These are phyloP conservation scores for Drosophila ficusphila DNA, from an alignment of 1,140 invertebrate genomes.

Conservation along the genomic window DNA sequence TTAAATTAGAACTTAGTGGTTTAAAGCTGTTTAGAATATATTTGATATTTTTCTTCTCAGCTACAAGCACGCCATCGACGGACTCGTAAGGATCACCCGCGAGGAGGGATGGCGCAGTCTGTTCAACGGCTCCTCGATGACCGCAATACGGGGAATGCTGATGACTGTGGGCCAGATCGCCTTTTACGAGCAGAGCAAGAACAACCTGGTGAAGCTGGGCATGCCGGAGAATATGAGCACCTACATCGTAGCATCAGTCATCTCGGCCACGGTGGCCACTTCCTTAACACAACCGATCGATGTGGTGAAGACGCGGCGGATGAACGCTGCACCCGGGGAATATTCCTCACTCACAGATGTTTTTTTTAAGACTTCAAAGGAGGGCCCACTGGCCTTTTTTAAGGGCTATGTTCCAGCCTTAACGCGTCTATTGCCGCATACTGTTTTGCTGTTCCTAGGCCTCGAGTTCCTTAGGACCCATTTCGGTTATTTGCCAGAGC, in stretches of 20 bases:
- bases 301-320: slow-evolving; percentile 98
- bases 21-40: too few species aligned
- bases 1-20: too few species aligned
- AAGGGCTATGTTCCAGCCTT: slow-evolving; percentile 99
- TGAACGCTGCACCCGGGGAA: slow-evolving; percentile 97
- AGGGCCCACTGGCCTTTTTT: slow-evolving; percentile 96
- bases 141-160: slow-evolving; percentile 93
- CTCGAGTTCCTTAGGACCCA: slow-evolving; percentile 96
- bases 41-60: slow-evolving; percentile 91
- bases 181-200: slow-evolving; percentile 93
- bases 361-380: slow-evolving; percentile 92
- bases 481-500: slow-evolving; percentile 87
- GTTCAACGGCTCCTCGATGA: slow-evolving; percentile 95
- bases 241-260: slow-evolving; percentile 83
- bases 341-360: slow-evolving; percentile 91
- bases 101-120: slow-evolving; percentile 93
- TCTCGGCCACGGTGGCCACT: slow-evolving; percentile 93
- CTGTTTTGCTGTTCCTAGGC: slow-evolving; percentile 97
- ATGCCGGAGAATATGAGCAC: slow-evolving; percentile 34
- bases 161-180: slow-evolving; percentile 98
- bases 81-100: slow-evolving; percentile 90
- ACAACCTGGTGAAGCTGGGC: slow-evolving; percentile 14
- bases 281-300: slow-evolving; percentile 98
- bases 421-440: slow-evolving; percentile 97
- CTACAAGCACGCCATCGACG: slow-evolving; percentile 98